These are phyloP conservation scores for Chlorops oryzae DNA, from an alignment of 1,140 invertebrate genomes.

Conservation along the genomic window DNA sequence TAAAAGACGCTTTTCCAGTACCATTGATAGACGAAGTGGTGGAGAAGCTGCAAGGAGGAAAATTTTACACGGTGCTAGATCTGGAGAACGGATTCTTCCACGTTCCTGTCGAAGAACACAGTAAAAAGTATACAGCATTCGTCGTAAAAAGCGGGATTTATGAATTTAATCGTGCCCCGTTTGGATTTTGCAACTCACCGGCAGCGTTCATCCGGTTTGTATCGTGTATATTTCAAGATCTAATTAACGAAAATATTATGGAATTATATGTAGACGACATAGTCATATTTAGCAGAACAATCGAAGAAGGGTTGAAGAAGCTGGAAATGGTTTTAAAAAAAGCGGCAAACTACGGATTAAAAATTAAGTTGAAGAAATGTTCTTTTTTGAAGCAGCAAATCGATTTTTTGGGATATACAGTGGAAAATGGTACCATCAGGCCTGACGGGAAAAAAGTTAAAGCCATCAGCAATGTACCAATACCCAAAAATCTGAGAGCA, in stretches of 20 bases:
- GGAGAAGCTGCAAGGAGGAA: constrained; percentile 19
- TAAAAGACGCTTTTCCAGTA: constrained; percentile 27
- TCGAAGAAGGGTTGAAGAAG: constrained; percentile 15
- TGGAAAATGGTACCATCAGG: constrained; percentile 19
- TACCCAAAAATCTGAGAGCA: too few species aligned
- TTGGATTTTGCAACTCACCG: constrained; percentile 27
- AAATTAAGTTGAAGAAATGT: constrained; percentile 45
- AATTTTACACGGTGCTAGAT: constrained; percentile 21
- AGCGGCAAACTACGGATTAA: constrained; percentile 32
- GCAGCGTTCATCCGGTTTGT: constrained; percentile 47
- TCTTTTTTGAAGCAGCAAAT: constrained; percentile 26
- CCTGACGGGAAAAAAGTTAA: constrained; percentile 28
- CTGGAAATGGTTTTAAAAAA: constrained; percentile 23
- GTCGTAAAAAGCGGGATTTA: constrained; percentile 11
- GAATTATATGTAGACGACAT: constrained; percentile 18
- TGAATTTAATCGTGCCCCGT: constrained; percentile 17
- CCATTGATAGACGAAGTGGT: constrained; percentile 25
- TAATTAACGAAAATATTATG: constrained; percentile 14
- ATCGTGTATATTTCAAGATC: constrained; percentile 21
- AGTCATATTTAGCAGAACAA: constrained; percentile 2
- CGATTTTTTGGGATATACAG: constrained; percentile 36
- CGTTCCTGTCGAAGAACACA: constrained; percentile 16
- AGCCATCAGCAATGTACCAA: constrained; percentile 32
- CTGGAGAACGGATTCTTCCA: constrained; percentile 17
- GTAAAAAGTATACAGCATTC: constrained; percentile 17